Conservation (phyloP, 2,797 vertebrate genomes). For the Ficedula albicollis region DNA sequence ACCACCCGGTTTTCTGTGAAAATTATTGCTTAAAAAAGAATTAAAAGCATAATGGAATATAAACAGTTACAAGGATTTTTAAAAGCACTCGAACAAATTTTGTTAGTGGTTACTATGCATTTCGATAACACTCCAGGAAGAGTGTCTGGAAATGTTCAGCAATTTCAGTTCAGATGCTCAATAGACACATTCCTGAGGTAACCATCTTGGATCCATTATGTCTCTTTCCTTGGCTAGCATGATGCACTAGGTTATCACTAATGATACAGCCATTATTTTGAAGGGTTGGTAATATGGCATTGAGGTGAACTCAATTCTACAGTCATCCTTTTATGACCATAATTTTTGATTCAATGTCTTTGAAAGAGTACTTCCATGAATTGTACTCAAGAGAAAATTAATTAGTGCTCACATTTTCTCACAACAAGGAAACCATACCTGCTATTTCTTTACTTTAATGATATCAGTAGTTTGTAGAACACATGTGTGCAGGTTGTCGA, state of each 20-base stretch:
- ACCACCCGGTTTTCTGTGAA: background rate
- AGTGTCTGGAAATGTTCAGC: background rate
- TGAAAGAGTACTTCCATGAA: background rate
- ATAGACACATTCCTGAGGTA: background rate
- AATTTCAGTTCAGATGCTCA: background rate
- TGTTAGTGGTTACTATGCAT: background rate
- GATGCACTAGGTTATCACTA: background rate
- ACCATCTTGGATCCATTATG: rapidly evolving
- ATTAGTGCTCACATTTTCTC: background rate
- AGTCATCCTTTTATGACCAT: background rate
- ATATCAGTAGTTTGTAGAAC: background rate
- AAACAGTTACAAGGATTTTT: background rate
- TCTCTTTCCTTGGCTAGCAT: background rate
- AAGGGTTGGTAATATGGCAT: background rate
- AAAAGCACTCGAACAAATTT: background rate
- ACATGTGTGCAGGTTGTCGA: background rate
- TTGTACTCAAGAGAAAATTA: background rate
- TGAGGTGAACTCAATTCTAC: background rate
- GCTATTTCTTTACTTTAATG: background rate
- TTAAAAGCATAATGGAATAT: background rate
- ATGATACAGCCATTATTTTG: background rate
- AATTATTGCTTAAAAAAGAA: background rate
- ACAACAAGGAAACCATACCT: background rate
- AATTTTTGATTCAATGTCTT: background rate
- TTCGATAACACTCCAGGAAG: background rate